Conservation (phyloP, 2,113 vertebrate genomes). For the Rana temporaria region DNA sequence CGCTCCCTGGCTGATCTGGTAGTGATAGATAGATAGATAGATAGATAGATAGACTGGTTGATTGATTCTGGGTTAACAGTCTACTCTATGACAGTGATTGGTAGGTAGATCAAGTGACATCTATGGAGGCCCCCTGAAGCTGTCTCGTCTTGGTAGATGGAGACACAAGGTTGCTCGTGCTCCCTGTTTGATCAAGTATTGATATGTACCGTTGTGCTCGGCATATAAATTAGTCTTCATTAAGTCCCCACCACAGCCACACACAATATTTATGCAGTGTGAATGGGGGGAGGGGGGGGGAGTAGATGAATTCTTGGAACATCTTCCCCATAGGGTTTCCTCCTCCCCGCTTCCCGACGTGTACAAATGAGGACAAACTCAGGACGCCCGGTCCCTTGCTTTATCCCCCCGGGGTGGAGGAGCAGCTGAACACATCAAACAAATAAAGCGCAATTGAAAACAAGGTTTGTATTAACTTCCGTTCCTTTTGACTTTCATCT, state of each 20-base stretch:
- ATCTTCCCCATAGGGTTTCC: background rate
- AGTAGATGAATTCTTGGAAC: background rate
- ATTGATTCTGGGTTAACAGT: background rate
- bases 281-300: too few relatives aligned
- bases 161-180: too few relatives aligned
- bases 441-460: slow-evolving; percentile 1
- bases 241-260: too few relatives aligned
- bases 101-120: background rate
- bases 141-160: too few relatives aligned
- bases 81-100: background rate
- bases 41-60: background rate
- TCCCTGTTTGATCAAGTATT: too few relatives aligned
- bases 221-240: too few relatives aligned
- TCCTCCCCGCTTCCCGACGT: too few relatives aligned
- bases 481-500: slow-evolving; percentile 33
- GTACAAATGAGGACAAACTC: background rate
- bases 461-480: slow-evolving; percentile 19
- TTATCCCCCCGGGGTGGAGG: background rate
- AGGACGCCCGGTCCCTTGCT: background rate
- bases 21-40: too few relatives aligned
- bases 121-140: background rate
- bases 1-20: too few relatives aligned
- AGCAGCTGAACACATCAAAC: background rate
- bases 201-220: too few relatives aligned
- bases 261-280: too few relatives aligned